Conservation (phyloP, 2,113 vertebrate species). For the Raphicerus campestris region DNA sequence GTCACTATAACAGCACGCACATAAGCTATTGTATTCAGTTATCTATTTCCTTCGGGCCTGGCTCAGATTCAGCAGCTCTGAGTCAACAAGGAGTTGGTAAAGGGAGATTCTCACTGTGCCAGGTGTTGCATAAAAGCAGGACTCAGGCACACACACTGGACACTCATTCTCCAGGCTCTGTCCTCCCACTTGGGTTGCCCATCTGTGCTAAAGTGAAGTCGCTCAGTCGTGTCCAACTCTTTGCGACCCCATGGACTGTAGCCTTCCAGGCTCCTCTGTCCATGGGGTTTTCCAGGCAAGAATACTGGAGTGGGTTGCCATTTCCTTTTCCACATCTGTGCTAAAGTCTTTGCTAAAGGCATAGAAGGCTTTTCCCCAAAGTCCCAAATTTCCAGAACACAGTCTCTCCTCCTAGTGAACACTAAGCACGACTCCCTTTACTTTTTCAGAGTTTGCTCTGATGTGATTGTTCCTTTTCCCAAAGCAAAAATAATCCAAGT, state of each 20-base stretch:
- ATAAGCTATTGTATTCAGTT: conserved; percentile 12
- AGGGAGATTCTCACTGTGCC: conserved; percentile 45
- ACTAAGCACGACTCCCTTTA: not conserved
- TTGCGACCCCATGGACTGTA: not conserved
- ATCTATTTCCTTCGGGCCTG: conserved; percentile 61
- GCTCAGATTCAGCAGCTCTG: conserved; percentile 18
- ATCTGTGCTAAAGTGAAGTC: not conserved
- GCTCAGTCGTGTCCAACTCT: not conserved
- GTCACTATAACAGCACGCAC: conserved; percentile 12
- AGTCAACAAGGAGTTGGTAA: conserved; percentile 50
- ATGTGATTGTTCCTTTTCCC: conserved; percentile 38
- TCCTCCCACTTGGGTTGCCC: not conserved
- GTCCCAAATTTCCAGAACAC: not conserved
- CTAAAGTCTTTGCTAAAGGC: not conserved
- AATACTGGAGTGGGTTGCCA: not conserved
- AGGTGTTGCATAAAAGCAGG: conserved; percentile 49
- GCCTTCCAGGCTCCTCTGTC: not conserved
- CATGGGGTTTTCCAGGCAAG: not conserved
- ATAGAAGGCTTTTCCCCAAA: not conserved
- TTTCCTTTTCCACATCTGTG: not conserved
- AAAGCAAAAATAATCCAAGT: not conserved
- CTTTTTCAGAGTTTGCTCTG: conserved; percentile 18
- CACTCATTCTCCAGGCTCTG: conserved; percentile 1
- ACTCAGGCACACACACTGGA: conserved; percentile 9
- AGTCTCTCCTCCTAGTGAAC: not conserved